Evolutionary conservation across 2,113 vertebrate species (phyloP).

Genomic region (Clarias macrocephalus): DNA sequence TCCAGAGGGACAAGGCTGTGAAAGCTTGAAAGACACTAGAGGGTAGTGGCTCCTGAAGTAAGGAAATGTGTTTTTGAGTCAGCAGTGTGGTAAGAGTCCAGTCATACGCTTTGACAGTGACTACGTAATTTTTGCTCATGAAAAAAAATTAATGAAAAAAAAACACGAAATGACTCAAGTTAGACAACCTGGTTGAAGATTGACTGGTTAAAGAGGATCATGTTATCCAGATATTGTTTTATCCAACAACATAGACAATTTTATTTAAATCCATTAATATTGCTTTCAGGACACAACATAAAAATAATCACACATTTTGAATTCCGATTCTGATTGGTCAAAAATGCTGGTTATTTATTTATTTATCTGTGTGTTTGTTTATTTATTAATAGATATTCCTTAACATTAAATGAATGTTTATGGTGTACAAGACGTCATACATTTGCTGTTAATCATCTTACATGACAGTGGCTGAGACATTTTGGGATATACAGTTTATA

Average conservation of each 20-base stretch:
- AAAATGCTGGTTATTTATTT: background rate
- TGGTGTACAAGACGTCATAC: background rate
- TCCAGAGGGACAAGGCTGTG: background rate
- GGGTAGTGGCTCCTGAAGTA: background rate
- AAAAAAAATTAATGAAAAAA: background rate
- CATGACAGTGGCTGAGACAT: too few species aligned
- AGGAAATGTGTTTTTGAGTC: background rate
- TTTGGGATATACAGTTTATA: background rate
- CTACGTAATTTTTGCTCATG: background rate
- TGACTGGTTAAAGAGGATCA: background rate
- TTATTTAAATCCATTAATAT: background rate
- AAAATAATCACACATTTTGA: background rate
- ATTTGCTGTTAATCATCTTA: background rate
- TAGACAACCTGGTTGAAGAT: background rate
- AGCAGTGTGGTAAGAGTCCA: background rate
- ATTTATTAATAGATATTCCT: background rate
- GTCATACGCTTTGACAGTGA: background rate
- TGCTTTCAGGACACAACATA: background rate
- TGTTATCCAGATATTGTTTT: background rate
- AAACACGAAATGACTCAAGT: background rate
- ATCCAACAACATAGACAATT: background rate
- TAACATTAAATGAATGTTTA: background rate
- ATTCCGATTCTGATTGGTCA: background rate
- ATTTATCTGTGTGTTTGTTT: background rate
- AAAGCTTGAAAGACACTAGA: background rate